Conservation (phyloP, 1,140 invertebrate genomes). For the Meloidogyne exigua region DNA sequence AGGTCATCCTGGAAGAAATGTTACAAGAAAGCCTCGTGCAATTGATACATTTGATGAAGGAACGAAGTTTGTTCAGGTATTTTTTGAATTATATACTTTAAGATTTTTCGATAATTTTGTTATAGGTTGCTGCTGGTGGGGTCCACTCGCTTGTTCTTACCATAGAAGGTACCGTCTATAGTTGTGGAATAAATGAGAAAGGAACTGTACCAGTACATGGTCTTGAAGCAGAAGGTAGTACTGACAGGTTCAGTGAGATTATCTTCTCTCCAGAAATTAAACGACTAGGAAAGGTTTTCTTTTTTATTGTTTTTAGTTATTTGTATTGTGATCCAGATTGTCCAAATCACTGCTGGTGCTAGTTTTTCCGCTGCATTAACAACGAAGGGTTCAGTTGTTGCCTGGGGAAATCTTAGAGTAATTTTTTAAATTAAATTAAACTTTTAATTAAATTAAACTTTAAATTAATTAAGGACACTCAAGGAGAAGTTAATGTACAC, state of each 20-base stretch:
- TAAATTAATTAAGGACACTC: slow-evolving; percentile 35
- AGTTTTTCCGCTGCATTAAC: slow-evolving; percentile 53
- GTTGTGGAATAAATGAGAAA: slow-evolving; percentile 61
- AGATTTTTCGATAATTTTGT: slow-evolving; percentile 3
- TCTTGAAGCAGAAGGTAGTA: slow-evolving; percentile 55
- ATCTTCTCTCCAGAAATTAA: slow-evolving; percentile 45
- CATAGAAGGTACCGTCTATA: slow-evolving; percentile 49
- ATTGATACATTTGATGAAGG: slow-evolving; percentile 54
- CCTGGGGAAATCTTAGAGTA: slow-evolving; percentile 59
- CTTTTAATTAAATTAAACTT: not conserved
- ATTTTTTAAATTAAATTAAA: not conserved
- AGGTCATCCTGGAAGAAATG: slow-evolving; percentile 57
- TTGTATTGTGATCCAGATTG: slow-evolving; percentile 37
- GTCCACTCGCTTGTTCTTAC: slow-evolving; percentile 57
- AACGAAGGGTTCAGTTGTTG: slow-evolving; percentile 55
- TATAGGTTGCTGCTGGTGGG: slow-evolving; percentile 55
- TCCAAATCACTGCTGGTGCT: slow-evolving; percentile 59
- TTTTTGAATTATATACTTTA: not conserved
- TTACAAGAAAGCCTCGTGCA: slow-evolving; percentile 57
- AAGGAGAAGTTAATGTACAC: slow-evolving; percentile 55
- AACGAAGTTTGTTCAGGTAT: slow-evolving; percentile 48
- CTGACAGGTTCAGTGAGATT: slow-evolving; percentile 53
- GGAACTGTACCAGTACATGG: slow-evolving; percentile 60
- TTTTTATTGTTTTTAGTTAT: slow-evolving; percentile 17
- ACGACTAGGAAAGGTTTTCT: slow-evolving; percentile 49